phyloP scores from a whole-genome alignment of 2,888 invertebrate genomes.

The Sesia bembeciformis region DNA sequence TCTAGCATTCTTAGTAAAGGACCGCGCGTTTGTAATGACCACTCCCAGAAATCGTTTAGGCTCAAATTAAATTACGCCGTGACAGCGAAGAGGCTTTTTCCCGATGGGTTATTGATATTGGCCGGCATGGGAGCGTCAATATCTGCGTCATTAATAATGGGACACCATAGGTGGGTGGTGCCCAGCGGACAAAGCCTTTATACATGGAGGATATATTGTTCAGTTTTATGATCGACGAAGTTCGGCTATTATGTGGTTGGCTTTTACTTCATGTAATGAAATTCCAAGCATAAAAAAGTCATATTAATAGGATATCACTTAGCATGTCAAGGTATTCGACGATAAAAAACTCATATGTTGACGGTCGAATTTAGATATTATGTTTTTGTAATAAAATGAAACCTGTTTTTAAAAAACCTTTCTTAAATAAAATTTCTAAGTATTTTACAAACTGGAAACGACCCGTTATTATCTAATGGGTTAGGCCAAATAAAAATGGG shows the following conservation, averaged over 20 bases:
- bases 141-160: slow-evolving; percentile 50
- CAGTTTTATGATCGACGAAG: slow-evolving; percentile 9
- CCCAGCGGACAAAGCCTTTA: slow-evolving; percentile 35
- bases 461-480: too few relatives aligned
- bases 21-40: slow-evolving; percentile 22
- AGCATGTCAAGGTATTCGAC: too few relatives aligned
- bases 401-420: too few relatives aligned
- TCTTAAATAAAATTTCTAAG: too few relatives aligned
- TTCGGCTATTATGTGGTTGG: background rate
- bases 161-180: slow-evolving; percentile 26
- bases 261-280: background rate
- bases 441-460: too few relatives aligned
- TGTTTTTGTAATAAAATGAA: too few relatives aligned
- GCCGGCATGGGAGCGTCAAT: slow-evolving; percentile 51
- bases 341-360: too few relatives aligned
- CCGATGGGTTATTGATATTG: slow-evolving; percentile 68
- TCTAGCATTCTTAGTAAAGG: background rate
- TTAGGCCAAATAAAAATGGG: too few relatives aligned
- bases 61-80: slow-evolving; percentile 63
- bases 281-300: background rate
- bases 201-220: slow-evolving; percentile 23
- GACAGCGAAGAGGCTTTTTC: slow-evolving; percentile 53
- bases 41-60: slow-evolving; percentile 47
- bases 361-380: too few relatives aligned
- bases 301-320: background rate